A percentile compares a stretch with the other conserved stretches of the same genome.
Conservation (phyloP, 2,888 invertebrate genomes). For the Drosophila paranaensis region DNA sequence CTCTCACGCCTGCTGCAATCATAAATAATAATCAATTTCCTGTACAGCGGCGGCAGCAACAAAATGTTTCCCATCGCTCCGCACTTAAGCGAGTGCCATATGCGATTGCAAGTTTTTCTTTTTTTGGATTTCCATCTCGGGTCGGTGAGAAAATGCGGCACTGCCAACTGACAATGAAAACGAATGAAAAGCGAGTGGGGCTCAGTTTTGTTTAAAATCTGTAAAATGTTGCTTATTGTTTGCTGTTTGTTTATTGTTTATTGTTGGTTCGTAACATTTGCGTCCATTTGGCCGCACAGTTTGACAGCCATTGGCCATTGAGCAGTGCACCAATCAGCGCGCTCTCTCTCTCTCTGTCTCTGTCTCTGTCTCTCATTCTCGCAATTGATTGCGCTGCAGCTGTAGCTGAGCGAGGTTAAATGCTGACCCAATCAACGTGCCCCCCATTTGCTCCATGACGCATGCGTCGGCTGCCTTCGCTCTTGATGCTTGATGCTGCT, state of each 20-base stretch:
- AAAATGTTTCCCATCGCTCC: conserved; percentile 76
- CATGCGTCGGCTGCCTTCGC: conserved; percentile 54
- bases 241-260: conserved; percentile 17
- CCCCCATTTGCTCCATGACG: conserved; percentile 77
- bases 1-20: conserved; percentile 54
- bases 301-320: conserved; percentile 39
- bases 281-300: conserved; percentile 71
- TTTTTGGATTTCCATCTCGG: conserved; percentile 13
- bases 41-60: conserved; percentile 41
- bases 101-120: conserved; percentile 66
- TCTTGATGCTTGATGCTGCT: not conserved
- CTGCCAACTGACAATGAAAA: conserved; percentile 65
- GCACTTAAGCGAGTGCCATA: conserved; percentile 58
- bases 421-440: conserved; percentile 78
- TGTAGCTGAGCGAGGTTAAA: conserved; percentile 63
- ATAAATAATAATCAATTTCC: conserved; percentile 81
- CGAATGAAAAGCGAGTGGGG: conserved; percentile 15
- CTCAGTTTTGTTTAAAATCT: conserved; percentile 55
- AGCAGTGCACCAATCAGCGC: conserved; percentile 64
- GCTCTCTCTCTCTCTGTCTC: conserved; percentile 20
- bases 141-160: conserved; percentile 62
- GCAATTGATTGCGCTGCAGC: conserved; percentile 45
- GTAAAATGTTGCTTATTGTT: conserved; percentile 47
- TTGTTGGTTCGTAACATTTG: conserved; percentile 58
- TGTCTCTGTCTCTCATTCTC: not conserved